Base-by-base conservation (phyloP, 2,888 invertebrate species). In the Omphaloscelis lunosa region DNA sequence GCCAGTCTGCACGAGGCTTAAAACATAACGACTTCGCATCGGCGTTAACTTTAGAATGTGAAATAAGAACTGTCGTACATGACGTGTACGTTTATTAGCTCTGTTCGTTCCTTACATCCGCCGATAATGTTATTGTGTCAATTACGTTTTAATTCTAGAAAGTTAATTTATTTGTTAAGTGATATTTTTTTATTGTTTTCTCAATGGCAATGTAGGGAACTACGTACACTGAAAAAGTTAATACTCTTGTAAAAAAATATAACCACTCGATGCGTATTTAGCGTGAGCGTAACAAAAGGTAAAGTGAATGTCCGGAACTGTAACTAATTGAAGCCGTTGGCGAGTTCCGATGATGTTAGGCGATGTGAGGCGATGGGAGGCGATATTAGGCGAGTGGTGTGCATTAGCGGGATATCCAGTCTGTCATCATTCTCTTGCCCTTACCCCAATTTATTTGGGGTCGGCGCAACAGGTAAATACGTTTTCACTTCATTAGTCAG, bases 381-480 rank as follows among this genome's bases (percentile, higher is more conserved):
- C 63, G 76, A 72, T 76, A 61, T 45, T 48, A 70, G 63, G 66
- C 34, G 79, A 61, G 62, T 34, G 56, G 61, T 34, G 41, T 45
- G 61, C 66, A 72, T 83, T 79, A 86, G 73, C 73, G 62, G 39
- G 41, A 63, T 56, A 73, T 86, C 86, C 53, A 8, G 20, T n/a
- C 23, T 23, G 8, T n/a, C 20, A 15, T 29, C 15, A 29, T 67
- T 23, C 3, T 6, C 9, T 6, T 17, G 17, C 1, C 3, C 17
- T 34, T 11, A 17, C 0, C 5, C 11, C 15, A 15, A 51, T 29
- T 29, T 34, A 23, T 29, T 67, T 23, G 23, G 9, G 6, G 17
- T 9, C 29, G 17, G 7, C 17, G 17, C 7, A 11, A 17, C 23
- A 17, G 11, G n/a, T 34, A n/a, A n/a, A 29, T 6, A 34, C 9